phyloP scores from a whole-genome alignment of 37 sponge, comb jelly and placozoan species.

The Ianthella basta region DNA sequence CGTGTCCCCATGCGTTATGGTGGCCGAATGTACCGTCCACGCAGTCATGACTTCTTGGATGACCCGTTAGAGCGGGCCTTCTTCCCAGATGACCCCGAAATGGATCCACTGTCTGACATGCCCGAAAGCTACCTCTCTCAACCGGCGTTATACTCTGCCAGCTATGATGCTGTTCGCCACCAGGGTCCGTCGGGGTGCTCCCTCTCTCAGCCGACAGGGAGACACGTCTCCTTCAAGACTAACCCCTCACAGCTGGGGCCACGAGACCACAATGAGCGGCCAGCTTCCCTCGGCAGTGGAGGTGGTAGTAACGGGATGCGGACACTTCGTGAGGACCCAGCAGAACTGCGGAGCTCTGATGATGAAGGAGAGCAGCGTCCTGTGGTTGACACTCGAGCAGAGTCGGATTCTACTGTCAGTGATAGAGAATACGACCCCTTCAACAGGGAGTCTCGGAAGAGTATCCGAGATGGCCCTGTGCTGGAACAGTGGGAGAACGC shows the following conservation, averaged over 20 bases:
- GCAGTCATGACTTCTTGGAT: conserved; percentile 20
- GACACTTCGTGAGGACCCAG: conserved; percentile 22
- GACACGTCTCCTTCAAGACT: conserved; percentile 11
- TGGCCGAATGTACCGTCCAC: conserved; percentile 5
- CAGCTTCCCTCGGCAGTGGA: neutral
- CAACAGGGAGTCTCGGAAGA: conserved; percentile 34
- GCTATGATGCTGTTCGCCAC: neutral
- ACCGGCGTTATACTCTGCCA: conserved; percentile 23
- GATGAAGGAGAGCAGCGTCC: neutral
- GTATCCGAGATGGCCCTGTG: conserved; percentile 60
- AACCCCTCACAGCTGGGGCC: neutral
- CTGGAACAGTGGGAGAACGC: conserved; percentile 56
- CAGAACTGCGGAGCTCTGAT: conserved; percentile 8
- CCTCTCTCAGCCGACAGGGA: conserved; percentile 70
- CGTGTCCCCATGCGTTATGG: neutral
- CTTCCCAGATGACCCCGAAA: conserved; percentile 19
- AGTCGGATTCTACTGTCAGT: conserved; percentile 24
- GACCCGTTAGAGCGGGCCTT: neutral
- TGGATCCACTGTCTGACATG: neutral
- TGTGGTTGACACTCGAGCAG: neutral
- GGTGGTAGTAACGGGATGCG: neutral
- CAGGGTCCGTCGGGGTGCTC: conserved; percentile 45
- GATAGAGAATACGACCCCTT: conserved; percentile 13
- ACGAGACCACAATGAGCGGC: conserved; percentile 16
- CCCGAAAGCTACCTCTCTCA: conserved; percentile 53